phyloP scores from a whole-genome alignment of 2,888 invertebrate genomes.

The Drosophila helvetica region DNA sequence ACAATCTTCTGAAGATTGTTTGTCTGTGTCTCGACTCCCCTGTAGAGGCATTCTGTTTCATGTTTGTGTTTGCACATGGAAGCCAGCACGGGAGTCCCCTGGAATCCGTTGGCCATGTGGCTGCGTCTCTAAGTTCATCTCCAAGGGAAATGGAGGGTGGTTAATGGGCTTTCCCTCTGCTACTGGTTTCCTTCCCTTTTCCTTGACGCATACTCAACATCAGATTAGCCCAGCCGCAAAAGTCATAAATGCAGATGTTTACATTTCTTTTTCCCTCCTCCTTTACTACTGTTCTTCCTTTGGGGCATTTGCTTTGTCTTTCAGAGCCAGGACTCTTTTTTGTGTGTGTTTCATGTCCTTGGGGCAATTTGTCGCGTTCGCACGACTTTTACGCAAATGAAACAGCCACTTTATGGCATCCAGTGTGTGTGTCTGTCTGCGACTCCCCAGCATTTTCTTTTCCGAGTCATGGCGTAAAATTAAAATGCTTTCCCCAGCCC shows the following conservation, averaged over 20 bases:
- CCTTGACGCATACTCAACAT: constrained; percentile 63
- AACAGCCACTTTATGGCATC: constrained; percentile 67
- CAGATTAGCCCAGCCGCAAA: constrained; percentile 76
- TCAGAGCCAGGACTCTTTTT: constrained; percentile 10
- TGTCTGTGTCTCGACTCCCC: constrained; percentile 21
- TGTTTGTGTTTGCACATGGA: constrained; percentile 23
- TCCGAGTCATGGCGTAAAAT: constrained; percentile 61
- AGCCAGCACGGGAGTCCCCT: not conserved
- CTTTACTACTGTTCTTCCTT: constrained; percentile 31
- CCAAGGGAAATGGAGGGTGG: constrained; percentile 15
- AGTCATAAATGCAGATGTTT: constrained; percentile 79
- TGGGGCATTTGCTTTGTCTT: constrained; percentile 69
- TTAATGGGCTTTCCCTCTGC: constrained; percentile 20
- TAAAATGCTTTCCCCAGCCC: constrained; percentile 66
- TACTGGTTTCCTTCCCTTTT: constrained; percentile 33
- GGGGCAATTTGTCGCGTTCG: constrained; percentile 75
- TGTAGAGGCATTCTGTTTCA: constrained; percentile 18
- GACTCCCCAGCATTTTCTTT: constrained; percentile 28
- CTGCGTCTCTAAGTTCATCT: not conserved
- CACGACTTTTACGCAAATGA: constrained; percentile 74
- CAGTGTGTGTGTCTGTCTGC: constrained; percentile 2
- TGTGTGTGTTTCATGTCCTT: constrained; percentile 16
- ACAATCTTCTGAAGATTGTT: constrained; percentile 69
- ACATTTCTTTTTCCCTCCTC: constrained; percentile 59
- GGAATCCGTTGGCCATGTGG: constrained; percentile 20